Base-by-base conservation (phyloP, 2,113 vertebrate species). In the Megaleporinus macrocephalus region DNA sequence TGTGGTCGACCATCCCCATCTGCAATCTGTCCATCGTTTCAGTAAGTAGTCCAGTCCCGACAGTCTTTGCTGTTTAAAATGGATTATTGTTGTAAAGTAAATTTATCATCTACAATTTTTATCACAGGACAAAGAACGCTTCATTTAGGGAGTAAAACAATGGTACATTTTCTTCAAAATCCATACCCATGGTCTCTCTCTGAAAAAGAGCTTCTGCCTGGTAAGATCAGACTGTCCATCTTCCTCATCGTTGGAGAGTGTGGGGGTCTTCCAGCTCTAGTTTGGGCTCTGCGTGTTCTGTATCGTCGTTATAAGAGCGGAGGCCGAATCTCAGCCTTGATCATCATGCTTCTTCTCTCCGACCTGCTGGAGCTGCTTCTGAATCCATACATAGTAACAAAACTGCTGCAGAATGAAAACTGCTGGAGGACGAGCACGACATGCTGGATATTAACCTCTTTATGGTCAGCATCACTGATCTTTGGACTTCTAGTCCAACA, bases 401-500 rank as follows among this genome's bases (percentile, higher is more conserved):
- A 15, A 61, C 16, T 33, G 27, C 18, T 47, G 4, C 55, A 18
- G 72, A 49, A 10, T 49, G 27, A 14, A 0, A 5, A 14, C 72
- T 1, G 30, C 14, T 30, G n/a, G 72, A 4, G 9, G 11, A 51
- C 26, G 3, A 20, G 51, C 51, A 26, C 15, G 68, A 29, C 49
- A 6, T 20, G 57, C 72, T 22, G 24, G 26, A 15, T 16, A 27
- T 29, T 57, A 11, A 20, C n/a, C 14, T 15, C 71, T 18, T 20
- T 79, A n/a, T 59, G 65, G 29, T 53, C 49, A 33, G 74, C 22
- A 71, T 26, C 16, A 12, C 26, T 51, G 27, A 13, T 71, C 14
- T 61, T 22, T 61, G 78, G 53, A 5, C 20, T 71, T 57, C 20
- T 47, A 22, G 15, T 80, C 20, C 63, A 79, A 20, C 77, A 57